Base-by-base conservation (phyloP, 2,797 vertebrate species). In the Sebastes trivittatus region DNA sequence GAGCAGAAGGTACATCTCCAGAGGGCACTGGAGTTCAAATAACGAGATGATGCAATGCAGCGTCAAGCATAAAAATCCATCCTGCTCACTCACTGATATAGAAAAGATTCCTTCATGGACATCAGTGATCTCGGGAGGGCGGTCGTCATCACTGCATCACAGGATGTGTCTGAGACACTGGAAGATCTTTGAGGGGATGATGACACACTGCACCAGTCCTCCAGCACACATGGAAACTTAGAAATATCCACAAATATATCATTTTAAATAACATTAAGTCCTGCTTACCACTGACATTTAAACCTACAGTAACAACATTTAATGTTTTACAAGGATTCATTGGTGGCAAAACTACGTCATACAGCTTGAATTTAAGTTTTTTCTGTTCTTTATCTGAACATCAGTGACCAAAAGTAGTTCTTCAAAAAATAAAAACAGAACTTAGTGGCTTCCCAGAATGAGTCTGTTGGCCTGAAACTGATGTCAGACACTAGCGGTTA, bases 21-120 rank as follows among this genome's bases (percentile, higher is more conserved):
- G 36, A 81, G 77, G 82, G 27, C 18, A 87, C 65, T 66, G 6
- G 1, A 80, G 87, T 86, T 88, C 73, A 88, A 69, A 46, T 62
- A 29, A 68, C 66, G 73, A 81, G 20, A 60, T 88, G 38, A 83
- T 66, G 65, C 67, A 61, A 55, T 6, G 20, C 62, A 32, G 55
- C 3, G 0, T 22, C 11, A 25, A 38, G 63, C 11, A 3, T 59
- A 9, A 63, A 62, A 68, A 67, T 54, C 52, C 46, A 29, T 32
- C n/a, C 22, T 14, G 36, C 27, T 59, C 49, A 20, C 61, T 78
- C 29, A 10, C 25, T 11, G 2, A 29, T 2, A 29, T 9, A 59
- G 27, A 62, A 64, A 36, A 23, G 7, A 73, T 55, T 29, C 6
- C 20, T 30, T 59, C 63, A 61, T n/a, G 4, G 49, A 54, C 25